Base-by-base conservation (phyloP, 2,888 invertebrate genomes). In the Apoda limacodes region DNA sequence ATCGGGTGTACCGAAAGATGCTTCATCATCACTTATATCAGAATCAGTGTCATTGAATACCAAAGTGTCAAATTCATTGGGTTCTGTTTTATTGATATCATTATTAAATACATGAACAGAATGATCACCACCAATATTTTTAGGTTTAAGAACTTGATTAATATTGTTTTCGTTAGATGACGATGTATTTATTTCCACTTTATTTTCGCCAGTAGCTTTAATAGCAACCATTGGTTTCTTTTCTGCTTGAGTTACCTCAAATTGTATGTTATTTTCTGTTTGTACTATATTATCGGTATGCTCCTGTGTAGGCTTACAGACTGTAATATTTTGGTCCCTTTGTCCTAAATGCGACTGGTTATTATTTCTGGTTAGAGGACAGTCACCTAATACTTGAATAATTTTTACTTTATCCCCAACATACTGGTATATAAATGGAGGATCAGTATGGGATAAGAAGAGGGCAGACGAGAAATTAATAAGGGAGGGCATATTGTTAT, bases 401-500 rank as follows among this genome's bases (percentile, higher is more conserved):
- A 81, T 70, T 60, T 63, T 71, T 37, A 81, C 57, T 60, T 74
- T 65, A 40, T 75, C 63, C 42, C 71, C 78, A 50, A 74, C 57
- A 43, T 72, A 74, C 51, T 75, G 70, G 43, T 80, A 75, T 46
- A 81, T 49, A 48, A 78, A 81, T 6, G 78, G 75, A 20, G 80
- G 80, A 38, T 69, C 61, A 26, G 78, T 68, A 35, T 74, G 64
- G 42, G 80, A 80, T 42, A 76, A 47, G 48, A 57, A 75, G 34
- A 76, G 49, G 29, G 62, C 62, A 35, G 69, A 59, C 21, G 67
- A 58, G 41, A 64, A 40, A 51, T 69, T 64, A 42, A 75, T 55
- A 48, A 78, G 67, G 45, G 70, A 63, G 50, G 78, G 75, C 68
- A 80, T 78, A 64, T 67, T 71, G 46, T 68, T 50, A 70, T 65